Conservation (phyloP, 2,797 vertebrate species). For the Melopsittacus undulatus region DNA sequence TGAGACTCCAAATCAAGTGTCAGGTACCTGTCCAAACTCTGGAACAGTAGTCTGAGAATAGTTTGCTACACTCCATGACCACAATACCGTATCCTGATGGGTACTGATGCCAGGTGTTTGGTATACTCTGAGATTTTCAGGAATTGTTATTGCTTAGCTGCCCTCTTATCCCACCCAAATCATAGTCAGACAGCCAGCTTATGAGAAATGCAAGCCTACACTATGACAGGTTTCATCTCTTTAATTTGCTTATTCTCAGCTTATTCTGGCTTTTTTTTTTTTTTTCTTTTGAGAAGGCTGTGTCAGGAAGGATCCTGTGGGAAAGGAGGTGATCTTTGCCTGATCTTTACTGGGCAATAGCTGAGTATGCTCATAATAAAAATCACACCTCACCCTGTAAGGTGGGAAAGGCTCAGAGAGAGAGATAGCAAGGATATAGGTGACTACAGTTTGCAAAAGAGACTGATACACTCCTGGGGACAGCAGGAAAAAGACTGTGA, state of each 20-base stretch:
- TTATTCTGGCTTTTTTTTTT: background rate
- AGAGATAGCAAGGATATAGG: background rate
- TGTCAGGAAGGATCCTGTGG: background rate
- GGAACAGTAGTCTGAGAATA: background rate
- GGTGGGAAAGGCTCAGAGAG: background rate
- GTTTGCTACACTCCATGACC: background rate
- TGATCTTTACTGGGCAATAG: background rate
- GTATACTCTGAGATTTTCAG: background rate
- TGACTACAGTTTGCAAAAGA: background rate
- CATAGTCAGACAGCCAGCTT: background rate
- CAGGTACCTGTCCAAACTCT: background rate
- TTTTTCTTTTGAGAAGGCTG: background rate
- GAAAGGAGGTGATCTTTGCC: background rate
- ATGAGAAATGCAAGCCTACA: background rate
- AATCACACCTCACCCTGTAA: background rate
- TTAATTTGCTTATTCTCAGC: background rate
- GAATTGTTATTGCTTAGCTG: background rate
- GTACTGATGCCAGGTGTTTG: background rate
- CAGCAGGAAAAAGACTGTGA: background rate
- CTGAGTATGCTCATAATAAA: background rate
- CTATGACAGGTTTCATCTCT: background rate
- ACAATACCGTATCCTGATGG: background rate
- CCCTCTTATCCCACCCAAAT: background rate
- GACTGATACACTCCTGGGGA: fast-evolving
- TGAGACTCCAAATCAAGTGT: background rate